These are phyloP conservation scores for Andrena bucephala DNA, from an alignment of 2,888 invertebrate species.

Conservation along the genomic window DNA sequence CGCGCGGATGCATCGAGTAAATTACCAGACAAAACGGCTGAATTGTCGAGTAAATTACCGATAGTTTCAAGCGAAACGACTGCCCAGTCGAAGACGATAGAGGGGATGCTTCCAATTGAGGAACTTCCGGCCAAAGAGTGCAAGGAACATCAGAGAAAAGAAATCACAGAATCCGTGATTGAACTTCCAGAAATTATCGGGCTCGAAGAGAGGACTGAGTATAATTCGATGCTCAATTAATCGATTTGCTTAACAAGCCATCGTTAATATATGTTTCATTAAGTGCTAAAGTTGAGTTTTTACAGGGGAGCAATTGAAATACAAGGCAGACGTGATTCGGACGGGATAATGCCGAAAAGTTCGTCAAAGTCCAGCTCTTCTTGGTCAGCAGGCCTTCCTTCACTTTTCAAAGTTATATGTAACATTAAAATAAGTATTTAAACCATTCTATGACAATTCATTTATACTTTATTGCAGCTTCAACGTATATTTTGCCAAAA, in stretches of 20 bases:
- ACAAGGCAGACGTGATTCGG: not conserved
- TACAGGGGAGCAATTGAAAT: not conserved
- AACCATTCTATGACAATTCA: not conserved
- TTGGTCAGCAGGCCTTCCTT: not conserved
- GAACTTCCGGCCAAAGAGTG: too few species aligned
- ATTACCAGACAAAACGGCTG: slow-evolving; percentile 4
- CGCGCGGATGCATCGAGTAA: slow-evolving; percentile 11
- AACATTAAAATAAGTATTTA: not conserved
- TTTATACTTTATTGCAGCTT: not conserved
- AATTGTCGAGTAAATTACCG: slow-evolving; percentile 26
- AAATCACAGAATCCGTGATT: not conserved
- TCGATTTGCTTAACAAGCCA: too few species aligned
- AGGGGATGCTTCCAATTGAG: not conserved
- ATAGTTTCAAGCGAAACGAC: not conserved
- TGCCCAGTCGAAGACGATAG: not conserved
- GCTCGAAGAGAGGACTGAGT: slow-evolving; percentile 16
- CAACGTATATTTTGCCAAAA: slow-evolving; percentile 12
- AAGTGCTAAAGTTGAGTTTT: not conserved
- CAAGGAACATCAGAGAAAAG: not conserved
- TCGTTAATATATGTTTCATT: not conserved
- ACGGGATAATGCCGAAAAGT: not conserved
- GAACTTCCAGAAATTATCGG: slow-evolving; percentile 12
- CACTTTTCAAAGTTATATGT: not conserved
- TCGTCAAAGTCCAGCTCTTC: not conserved
- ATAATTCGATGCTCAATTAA: not conserved